These are phyloP conservation scores for Stramonita haemastoma DNA, from an alignment of 2,888 invertebrate species.

Conservation along the genomic window DNA sequence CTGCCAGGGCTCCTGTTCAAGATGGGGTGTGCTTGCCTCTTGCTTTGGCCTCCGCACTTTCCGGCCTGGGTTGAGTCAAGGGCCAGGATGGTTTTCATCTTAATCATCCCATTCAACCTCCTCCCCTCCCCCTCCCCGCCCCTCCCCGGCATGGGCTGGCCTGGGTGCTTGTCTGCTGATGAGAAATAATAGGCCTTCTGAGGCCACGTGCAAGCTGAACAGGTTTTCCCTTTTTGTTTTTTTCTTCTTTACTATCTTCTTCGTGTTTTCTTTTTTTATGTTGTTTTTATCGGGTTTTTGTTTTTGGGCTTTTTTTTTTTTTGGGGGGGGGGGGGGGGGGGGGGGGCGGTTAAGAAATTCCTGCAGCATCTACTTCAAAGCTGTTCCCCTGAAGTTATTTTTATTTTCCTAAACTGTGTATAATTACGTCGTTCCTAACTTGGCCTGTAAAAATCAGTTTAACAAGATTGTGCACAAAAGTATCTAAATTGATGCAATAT, in stretches of 20 bases:
- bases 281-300: neutral
- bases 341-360: neutral
- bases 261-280: neutral
- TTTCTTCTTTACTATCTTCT: neutral
- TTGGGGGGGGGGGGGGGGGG: neutral
- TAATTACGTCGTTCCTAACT: too few relatives aligned
- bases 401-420: too few relatives aligned
- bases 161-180: neutral
- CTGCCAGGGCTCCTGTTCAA: too few relatives aligned
- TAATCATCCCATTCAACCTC: slow-evolving; percentile 35
- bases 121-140: too few relatives aligned
- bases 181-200: neutral
- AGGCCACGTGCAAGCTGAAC: neutral
- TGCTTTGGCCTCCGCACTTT: neutral
- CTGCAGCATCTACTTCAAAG: neutral
- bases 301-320: neutral
- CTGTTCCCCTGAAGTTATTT: too few relatives aligned
- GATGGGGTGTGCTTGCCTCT: too few relatives aligned
- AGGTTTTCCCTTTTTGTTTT: neutral
- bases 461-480: too few relatives aligned
- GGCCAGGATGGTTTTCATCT: slow-evolving; percentile 23
- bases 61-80: slow-evolving; percentile 23
- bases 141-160: neutral
- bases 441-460: too few relatives aligned
- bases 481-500: too few relatives aligned